Percentiles rank a stretch among this genome's conserved stretches.
Evolutionary conservation across 2,888 invertebrate genomes (phyloP).

Genomic region (Apamea crenata): DNA sequence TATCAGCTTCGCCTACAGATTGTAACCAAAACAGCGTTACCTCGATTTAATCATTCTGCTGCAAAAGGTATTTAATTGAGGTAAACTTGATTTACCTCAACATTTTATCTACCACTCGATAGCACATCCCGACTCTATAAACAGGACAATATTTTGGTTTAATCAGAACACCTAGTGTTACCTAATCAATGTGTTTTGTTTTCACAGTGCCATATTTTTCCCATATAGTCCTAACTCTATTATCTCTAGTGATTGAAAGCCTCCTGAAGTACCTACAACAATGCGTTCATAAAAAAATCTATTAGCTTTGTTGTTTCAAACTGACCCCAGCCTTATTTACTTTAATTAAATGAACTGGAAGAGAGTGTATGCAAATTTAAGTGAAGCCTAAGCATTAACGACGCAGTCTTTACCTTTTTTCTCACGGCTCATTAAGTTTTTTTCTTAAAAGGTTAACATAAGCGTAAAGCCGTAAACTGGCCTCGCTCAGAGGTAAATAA

Average conservation of each 20-base stretch:
- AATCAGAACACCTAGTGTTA: constrained; percentile 4
- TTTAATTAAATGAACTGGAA: constrained; percentile 69
- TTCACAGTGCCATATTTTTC: constrained; percentile 2
- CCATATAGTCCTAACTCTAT: background rate
- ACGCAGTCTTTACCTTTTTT: constrained; percentile 74
- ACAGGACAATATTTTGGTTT: constrained; percentile 48
- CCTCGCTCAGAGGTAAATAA: constrained; percentile 72
- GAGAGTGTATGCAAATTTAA: constrained; percentile 62
- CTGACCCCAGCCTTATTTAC: constrained; percentile 58
- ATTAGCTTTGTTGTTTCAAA: constrained; percentile 6
- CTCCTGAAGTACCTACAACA: background rate
- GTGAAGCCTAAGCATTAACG: constrained; percentile 65
- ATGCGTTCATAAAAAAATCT: background rate
- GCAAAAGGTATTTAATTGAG: constrained; percentile 36
- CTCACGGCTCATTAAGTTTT: constrained; percentile 81
- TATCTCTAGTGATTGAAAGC: background rate
- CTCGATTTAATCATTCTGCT: constrained; percentile 1
- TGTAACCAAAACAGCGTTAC: constrained; percentile 3
- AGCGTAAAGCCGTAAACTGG: constrained; percentile 81
- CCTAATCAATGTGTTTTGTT: constrained; percentile 19
- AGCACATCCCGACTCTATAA: constrained; percentile 15
- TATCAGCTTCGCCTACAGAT: constrained; percentile 43
- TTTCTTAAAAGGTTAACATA: constrained; percentile 85
- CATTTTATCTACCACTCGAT: constrained; percentile 24
- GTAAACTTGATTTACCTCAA: constrained; percentile 54